Conservation (phyloP, 2,888 invertebrate genomes). For the Dermolepida albohirtum region DNA sequence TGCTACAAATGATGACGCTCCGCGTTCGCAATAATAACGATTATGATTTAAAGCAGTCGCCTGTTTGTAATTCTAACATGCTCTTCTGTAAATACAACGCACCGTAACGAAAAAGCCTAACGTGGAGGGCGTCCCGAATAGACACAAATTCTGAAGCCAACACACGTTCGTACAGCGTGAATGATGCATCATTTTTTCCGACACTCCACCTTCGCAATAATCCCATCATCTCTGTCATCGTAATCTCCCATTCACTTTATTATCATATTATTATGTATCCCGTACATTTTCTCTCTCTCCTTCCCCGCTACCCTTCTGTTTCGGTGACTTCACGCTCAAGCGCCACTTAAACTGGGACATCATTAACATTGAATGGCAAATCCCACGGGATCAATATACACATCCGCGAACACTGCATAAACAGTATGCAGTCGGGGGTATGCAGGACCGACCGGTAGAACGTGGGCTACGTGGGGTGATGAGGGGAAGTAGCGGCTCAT, state of each 20-base stretch:
- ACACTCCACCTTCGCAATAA: too few relatives aligned
- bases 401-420: slow-evolving; percentile 10
- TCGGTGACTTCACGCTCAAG: slow-evolving; percentile 32
- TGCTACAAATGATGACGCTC: slow-evolving; percentile 6
- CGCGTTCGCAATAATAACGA: slow-evolving; percentile 6
- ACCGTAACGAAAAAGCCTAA: too few relatives aligned
- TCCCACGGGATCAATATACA: slow-evolving; percentile 43
- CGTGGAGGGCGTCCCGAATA: too few relatives aligned
- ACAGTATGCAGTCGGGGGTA: not conserved
- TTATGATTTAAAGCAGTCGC: not conserved
- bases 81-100: too few relatives aligned
- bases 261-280: too few relatives aligned
- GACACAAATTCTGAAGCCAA: too few relatives aligned
- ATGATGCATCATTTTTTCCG: too few relatives aligned
- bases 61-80: too few relatives aligned
- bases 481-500: not conserved
- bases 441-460: not conserved
- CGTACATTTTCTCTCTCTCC: not conserved
- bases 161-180: too few relatives aligned
- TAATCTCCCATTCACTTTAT: too few relatives aligned
- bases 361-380: slow-evolving; percentile 39
- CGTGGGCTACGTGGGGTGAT: not conserved
- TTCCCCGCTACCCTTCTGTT: not conserved
- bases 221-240: too few relatives aligned
- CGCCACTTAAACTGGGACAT: slow-evolving; percentile 43